Conservation (phyloP, 2,797 vertebrate species). For the Cyclopterus lumpus region DNA sequence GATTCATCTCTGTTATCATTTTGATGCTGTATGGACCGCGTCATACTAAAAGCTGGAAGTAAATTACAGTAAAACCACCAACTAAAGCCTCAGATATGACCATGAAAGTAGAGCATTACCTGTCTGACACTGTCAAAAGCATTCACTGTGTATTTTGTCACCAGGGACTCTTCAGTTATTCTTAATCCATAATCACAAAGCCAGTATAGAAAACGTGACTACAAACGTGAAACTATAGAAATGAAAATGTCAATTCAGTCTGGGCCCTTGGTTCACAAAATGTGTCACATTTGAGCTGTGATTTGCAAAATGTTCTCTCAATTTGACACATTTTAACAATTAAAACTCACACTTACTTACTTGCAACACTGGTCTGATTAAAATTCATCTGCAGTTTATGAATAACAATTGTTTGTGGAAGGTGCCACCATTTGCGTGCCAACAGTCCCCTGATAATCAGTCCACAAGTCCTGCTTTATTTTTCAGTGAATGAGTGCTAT, state of each 20-base stretch:
- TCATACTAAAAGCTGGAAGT: background rate
- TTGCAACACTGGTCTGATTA: no score
- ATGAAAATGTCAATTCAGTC: slow-evolving; percentile 2
- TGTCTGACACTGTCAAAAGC: slow-evolving; percentile 3
- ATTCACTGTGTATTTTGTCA: background rate
- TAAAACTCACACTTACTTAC: background rate
- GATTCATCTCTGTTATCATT: background rate
- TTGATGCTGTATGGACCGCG: background rate
- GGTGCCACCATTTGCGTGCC: background rate
- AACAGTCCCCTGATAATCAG: background rate
- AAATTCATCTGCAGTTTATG: background rate
- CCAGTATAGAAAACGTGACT: background rate
- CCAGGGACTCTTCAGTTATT: background rate
- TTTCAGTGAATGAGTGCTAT: background rate
- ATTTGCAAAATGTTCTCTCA: background rate
- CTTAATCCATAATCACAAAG: background rate
- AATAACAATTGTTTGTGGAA: background rate
- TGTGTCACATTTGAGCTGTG: background rate
- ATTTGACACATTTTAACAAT: background rate
- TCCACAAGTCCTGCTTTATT: background rate
- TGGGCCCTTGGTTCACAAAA: background rate
- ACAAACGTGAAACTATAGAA: background rate
- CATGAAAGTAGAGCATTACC: background rate
- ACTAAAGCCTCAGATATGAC: background rate
- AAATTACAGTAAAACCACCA: background rate